Percentiles rank a stretch among this genome's conserved stretches.
Conservation (phyloP, 2,797 vertebrate genomes). For the Leptodactylus fallax region DNA sequence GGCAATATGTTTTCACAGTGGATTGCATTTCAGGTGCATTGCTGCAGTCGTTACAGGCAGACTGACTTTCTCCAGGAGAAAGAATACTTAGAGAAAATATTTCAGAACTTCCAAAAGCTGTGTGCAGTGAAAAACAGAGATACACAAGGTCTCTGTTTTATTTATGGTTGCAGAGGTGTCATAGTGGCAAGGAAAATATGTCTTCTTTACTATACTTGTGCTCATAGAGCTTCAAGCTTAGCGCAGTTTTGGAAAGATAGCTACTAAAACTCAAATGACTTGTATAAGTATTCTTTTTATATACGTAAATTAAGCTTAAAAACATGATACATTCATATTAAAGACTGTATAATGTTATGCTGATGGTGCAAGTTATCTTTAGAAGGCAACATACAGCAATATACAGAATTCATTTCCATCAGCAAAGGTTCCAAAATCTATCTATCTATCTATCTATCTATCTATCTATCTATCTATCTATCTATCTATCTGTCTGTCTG, state of each 20-base stretch:
- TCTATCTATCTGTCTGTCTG: no score
- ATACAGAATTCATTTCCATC: no score
- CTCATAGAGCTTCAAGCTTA: background rate
- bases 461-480: no score
- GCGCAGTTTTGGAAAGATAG: background rate
- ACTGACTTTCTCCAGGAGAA: slow-evolving; percentile 16
- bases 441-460: no score
- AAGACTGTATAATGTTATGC: no score
- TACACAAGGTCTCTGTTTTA: background rate
- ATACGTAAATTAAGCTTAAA: no score
- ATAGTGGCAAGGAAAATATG: background rate
- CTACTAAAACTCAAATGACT: background rate
- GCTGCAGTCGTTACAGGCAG: slow-evolving; percentile 9
- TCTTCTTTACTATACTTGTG: background rate
- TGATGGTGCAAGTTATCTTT: no score
- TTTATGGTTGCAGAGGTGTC: slow-evolving; percentile 4
- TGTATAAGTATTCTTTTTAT: no score
- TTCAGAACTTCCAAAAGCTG: background rate
- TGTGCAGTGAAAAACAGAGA: slow-evolving; percentile 15
- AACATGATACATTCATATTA: no score
- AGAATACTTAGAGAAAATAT: slow-evolving; percentile 31
- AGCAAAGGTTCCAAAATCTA: no score
- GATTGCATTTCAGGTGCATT: slow-evolving; percentile 35
- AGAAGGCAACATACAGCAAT: no score
- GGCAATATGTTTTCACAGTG: slow-evolving; percentile 28